phyloP scores from a whole-genome alignment of 2,888 invertebrate genomes.

The Epirrhoe alternata region DNA sequence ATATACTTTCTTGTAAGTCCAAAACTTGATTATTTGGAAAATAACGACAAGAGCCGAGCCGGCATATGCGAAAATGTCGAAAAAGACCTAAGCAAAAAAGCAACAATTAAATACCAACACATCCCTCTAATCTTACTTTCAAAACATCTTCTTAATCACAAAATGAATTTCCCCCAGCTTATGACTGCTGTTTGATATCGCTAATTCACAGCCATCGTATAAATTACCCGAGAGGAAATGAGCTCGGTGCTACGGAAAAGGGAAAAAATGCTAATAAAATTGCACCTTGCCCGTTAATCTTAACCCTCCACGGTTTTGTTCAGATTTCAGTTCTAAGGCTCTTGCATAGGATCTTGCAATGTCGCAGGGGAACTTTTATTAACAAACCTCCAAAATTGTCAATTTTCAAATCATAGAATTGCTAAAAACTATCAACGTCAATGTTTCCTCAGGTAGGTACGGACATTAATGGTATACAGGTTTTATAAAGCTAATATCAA shows the following conservation, averaged over 20 bases:
- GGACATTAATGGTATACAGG: no score
- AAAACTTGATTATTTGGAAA: no score
- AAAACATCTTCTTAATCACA: slow-evolving; percentile 55
- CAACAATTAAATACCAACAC: slow-evolving; percentile 5
- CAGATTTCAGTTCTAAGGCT: slow-evolving; percentile 57
- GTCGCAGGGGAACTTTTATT: not conserved
- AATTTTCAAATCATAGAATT: no score
- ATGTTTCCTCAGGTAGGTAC: no score
- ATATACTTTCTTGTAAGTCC: no score
- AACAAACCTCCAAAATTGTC: not conserved
- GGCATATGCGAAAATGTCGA: no score
- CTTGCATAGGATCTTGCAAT: slow-evolving; percentile 10
- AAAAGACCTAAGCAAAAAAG: not conserved
- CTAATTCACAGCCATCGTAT: slow-evolving; percentile 75
- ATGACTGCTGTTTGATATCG: slow-evolving; percentile 73
- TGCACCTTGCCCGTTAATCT: slow-evolving; percentile 79
- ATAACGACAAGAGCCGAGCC: no score
- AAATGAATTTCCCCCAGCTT: slow-evolving; percentile 64
- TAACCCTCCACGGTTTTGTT: slow-evolving; percentile 71
- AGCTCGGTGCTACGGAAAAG: slow-evolving; percentile 74
- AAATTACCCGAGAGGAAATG: slow-evolving; percentile 79
- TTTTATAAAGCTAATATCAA: no score
- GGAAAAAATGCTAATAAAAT: slow-evolving; percentile 83
- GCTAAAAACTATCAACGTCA: no score
- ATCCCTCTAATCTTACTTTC: slow-evolving; percentile 32